phyloP scores from a whole-genome alignment of 2,113 vertebrate species.

The Prochilodus magdalenae region DNA sequence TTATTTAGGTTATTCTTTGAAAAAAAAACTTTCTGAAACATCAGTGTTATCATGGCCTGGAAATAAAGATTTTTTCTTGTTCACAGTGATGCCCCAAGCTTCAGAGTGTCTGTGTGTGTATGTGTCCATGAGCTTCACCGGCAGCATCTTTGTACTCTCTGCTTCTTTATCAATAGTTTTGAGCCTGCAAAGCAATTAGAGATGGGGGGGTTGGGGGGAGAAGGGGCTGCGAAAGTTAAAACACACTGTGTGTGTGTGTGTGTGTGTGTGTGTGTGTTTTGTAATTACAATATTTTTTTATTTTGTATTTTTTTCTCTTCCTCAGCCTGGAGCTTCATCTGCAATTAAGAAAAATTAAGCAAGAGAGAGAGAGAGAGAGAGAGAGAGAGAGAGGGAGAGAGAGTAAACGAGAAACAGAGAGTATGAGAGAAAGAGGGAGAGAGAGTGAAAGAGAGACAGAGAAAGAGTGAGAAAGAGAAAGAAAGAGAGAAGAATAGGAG shows the following conservation, averaged over 20 bases:
- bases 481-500: too few species aligned
- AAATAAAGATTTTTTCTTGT: constrained; percentile 32
- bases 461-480: constrained; percentile 18
- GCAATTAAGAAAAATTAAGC: constrained; percentile 72
- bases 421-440: constrained; percentile 41
- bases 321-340: constrained; percentile 67
- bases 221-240: constrained; percentile 61
- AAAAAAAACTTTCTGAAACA: constrained; percentile 1
- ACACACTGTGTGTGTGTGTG: constrained; percentile 32
- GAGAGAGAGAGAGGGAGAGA: constrained; percentile 39
- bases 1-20: constrained; percentile 34
- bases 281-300: constrained; percentile 61
- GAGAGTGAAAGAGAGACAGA: constrained; percentile 4
- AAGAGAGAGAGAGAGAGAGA: constrained; percentile 44
- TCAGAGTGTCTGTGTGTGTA: too few species aligned
- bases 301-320: constrained; percentile 35
- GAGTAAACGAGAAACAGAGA: background rate
- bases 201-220: too few species aligned
- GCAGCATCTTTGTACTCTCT: constrained; percentile 26
- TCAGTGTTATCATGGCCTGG: constrained; percentile 37
- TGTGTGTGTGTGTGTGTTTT: constrained; percentile 7
- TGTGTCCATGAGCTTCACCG: constrained; percentile 10
- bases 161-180: constrained; percentile 69
- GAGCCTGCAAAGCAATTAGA: constrained; percentile 70
- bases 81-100: constrained; percentile 4